Evolutionary conservation across 2,888 invertebrate species (phyloP), one percentile per base, ranked within the genome.

Genomic region (Heliconius charithonia): DNA sequence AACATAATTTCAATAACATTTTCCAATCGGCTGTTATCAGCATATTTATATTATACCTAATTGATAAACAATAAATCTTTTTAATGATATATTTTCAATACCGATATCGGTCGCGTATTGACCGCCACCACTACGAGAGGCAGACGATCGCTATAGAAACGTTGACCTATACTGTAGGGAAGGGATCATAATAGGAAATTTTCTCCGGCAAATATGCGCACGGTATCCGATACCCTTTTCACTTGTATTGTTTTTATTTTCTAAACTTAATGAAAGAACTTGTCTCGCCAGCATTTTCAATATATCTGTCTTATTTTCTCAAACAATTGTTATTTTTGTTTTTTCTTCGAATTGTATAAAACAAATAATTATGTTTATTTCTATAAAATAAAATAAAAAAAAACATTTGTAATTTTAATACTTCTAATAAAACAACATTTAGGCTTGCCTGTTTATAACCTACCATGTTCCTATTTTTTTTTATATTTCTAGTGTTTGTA

Each of bases 241-340:
- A 93, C 91, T 93, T 92, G 92, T 94, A 93, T 94, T 93, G 93
- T 92, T 94, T 94, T 94, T 94, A 93, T 94, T 93, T 92, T 93
- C 89, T 89, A 91, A 91, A 91, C 91, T 90, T 93, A 94, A 94
- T 94, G 93, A 94, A 94, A 93, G 92, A 93, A 93, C 90, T 93
- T 93, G 92, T 90, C 89, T 91, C 88, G 89, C 89, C 88, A 89
- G 90, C 92, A 89, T 91, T 92, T 90, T 90, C 91, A 89, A 92
- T 92, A 90, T 90, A 90, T 90, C 69, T 51, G 22, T 51, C 73
- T 79, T 51, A 71, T 45, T 62, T 66, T 67, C 66, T 67, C 6
- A 41, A 74, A 63, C 63, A 65, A 65, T 74, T 74, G 62, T 29
- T 59, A 32, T 63, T 37, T n/a, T 62, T 12, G 6, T 62, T 51